Conservation (phyloP, 2,888 invertebrate species). For the Noctua janthina region DNA sequence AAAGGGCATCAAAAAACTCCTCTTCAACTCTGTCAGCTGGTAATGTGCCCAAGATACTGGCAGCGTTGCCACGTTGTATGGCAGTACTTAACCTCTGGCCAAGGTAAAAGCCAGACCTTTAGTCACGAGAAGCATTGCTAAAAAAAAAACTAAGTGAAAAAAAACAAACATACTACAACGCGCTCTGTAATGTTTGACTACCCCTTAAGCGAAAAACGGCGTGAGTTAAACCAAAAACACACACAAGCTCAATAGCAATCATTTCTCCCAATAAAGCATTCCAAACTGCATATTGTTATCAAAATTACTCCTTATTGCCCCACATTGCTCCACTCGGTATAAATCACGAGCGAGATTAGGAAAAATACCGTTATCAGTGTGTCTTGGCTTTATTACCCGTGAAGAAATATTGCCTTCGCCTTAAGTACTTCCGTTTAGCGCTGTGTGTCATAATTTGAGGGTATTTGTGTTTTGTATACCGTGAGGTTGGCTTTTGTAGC, state of each 20-base stretch:
- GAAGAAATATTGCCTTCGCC: slow-evolving; percentile 76
- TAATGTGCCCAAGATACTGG: too few species aligned
- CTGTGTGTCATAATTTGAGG: slow-evolving; percentile 78
- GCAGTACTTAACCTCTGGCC: too few species aligned
- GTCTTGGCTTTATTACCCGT: slow-evolving; percentile 77
- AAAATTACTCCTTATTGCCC: slow-evolving; percentile 70
- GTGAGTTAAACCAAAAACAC: slow-evolving; percentile 2
- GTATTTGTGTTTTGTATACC: slow-evolving; percentile 67
- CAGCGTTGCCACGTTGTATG: too few species aligned
- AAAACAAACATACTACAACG: too few species aligned
- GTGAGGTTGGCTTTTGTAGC: slow-evolving; percentile 34
- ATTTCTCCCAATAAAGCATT: slow-evolving; percentile 53
- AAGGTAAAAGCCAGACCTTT: too few species aligned
- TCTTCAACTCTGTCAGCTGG: too few species aligned
- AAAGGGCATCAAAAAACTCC: too few species aligned
- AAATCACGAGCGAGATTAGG: slow-evolving; percentile 70
- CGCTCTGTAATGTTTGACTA: not conserved
- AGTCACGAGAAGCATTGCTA: not conserved
- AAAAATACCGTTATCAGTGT: slow-evolving; percentile 71
- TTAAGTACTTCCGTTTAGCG: slow-evolving; percentile 74
- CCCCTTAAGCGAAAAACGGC: not conserved
- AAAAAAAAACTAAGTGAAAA: not conserved
- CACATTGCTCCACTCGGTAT: slow-evolving; percentile 65
- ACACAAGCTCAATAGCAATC: slow-evolving; percentile 11
- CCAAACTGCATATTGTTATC: slow-evolving; percentile 59